Evolutionary conservation across 2,797 vertebrate species (phyloP), one percentile per base, ranked within the genome.

Genomic region (Lagodon rhomboides): DNA sequence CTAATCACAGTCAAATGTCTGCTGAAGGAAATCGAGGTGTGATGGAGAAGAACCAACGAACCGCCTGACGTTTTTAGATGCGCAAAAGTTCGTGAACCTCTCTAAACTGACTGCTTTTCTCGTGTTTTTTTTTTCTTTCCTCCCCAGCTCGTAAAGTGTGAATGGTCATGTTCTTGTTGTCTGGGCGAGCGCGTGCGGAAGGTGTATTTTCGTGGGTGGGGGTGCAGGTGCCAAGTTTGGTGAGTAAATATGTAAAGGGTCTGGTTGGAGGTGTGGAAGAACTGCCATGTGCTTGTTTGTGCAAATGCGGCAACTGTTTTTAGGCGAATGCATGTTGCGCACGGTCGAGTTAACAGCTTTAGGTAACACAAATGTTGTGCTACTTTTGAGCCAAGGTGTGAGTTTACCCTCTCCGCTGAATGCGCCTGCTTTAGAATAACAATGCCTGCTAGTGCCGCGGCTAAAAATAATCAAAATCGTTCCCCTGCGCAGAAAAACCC

Each of bases 231-330:
- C 83, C 74, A 91, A 88, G 85, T 92, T 90, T 89, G 80, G 89
- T 87, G 81, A 89, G 89, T 84, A 92, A 93, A 92, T 90, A 92
- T 81, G 86, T 84, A 85, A 73, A 77, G 77, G 84, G 80, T 89
- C 92, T 93, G 90, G 84, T 85, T 58, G 62, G 67, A 92, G 86
- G 93, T 93, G 93, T 91, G 86, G 87, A 86, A 83, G 73, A 83
- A 85, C 75, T 27, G 81, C 73, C 68, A 30, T 50, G 70, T 73
- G 70, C 68, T 27, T 70, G 66, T 83, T 80, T 80, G 72, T 66
- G 69, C 23, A 56, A 87, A 82, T 66, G 68, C 1, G 9, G 56
- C 67, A 67, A 67, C 82, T 18, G 62, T 44, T 44, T 79, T 69
- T 34, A 49, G 72, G 76, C 10, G 1, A 80, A 79, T 16, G 62